Conservation (phyloP, 1,140 invertebrate species). For the Prorops nasuta region DNA sequence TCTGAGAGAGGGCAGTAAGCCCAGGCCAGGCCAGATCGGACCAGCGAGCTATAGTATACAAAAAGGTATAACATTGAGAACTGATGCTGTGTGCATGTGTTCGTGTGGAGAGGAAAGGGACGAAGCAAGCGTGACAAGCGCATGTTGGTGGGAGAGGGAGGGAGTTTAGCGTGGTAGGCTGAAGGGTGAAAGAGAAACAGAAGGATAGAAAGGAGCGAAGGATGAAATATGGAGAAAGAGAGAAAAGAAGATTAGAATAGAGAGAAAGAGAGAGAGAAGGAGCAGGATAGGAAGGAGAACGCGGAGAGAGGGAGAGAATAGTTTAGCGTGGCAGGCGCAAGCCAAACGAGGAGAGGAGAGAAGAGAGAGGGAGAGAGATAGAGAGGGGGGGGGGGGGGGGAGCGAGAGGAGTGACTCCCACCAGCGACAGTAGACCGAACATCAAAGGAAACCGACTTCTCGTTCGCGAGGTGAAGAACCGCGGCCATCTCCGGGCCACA, state of each 20-base stretch:
- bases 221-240: slow-evolving; percentile 13
- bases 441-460: slow-evolving; percentile 57
- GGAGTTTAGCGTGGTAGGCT: slow-evolving; percentile 6
- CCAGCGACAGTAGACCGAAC: slow-evolving; percentile 46
- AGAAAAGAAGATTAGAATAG: slow-evolving; percentile 20
- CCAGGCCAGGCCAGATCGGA: no score
- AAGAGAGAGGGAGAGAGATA: slow-evolving; percentile 24
- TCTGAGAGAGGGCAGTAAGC: neutral
- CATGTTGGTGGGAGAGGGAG: neutral
- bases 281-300: slow-evolving; percentile 4
- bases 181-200: neutral
- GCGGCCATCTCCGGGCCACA: slow-evolving; percentile 57
- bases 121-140: neutral
- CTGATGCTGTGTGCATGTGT: no score
- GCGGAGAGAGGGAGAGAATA: slow-evolving; percentile 4
- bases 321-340: slow-evolving; percentile 10
- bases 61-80: no score
- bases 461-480: slow-evolving; percentile 58
- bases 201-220: slow-evolving; percentile 8
- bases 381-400: slow-evolving; percentile 18
- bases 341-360: slow-evolving; percentile 23
- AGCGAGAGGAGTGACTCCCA: slow-evolving; percentile 29
- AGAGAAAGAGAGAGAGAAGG: neutral
- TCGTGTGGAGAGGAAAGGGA: no score
- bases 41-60: no score